Evolutionary conservation across 1,140 invertebrate species (phyloP).

Genomic region (Aphis craccivora): DNA sequence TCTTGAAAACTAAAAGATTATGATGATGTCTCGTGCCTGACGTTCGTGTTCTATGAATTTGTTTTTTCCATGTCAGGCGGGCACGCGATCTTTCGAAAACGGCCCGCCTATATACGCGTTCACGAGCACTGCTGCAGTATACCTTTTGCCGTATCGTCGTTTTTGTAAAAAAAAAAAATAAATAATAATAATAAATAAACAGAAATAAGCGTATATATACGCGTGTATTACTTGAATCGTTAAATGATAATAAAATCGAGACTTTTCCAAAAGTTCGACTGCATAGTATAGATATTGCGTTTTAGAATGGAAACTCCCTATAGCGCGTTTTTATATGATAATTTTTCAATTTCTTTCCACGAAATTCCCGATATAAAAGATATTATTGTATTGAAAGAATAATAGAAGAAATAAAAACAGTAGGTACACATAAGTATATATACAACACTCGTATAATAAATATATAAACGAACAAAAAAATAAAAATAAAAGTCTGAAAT

Average conservation of each 20-base stretch:
- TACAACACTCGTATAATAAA: neutral
- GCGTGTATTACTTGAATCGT: neutral
- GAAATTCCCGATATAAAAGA: neutral
- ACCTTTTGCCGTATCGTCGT: neutral
- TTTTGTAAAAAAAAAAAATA: neutral
- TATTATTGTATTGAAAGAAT: constrained; percentile 1
- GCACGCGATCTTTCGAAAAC: neutral
- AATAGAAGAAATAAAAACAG: constrained; percentile 1
- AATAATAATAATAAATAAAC: neutral
- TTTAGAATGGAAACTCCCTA: neutral
- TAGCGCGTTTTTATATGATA: neutral
- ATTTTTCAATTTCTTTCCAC: neutral
- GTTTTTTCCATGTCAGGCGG: neutral
- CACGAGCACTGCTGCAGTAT: neutral
- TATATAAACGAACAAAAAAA: neutral
- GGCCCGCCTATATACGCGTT: neutral
- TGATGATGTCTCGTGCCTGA: neutral
- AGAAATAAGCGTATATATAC: neutral
- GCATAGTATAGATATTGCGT: neutral
- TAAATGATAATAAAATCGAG: constrained; percentile 17
- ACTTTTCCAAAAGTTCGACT: neutral
- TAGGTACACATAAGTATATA: neutral
- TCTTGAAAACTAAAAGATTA: neutral
- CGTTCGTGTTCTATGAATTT: neutral
- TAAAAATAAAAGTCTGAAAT: neutral